Base-by-base conservation (phyloP, 1,140 invertebrate species). In the Adelges cooleyi region DNA sequence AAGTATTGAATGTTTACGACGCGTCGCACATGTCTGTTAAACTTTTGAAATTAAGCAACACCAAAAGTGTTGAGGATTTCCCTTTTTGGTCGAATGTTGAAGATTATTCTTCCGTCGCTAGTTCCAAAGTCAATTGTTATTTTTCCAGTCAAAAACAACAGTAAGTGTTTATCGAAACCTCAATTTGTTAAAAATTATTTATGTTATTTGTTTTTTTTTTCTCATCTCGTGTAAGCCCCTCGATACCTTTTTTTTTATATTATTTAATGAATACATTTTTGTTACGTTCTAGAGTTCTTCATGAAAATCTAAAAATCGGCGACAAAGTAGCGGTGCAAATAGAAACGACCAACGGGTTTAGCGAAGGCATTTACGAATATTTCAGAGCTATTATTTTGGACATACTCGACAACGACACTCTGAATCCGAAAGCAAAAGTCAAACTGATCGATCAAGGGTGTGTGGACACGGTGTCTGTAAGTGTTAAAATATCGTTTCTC, bases 1-100 rank as follows among this genome's bases (percentile, higher is more conserved):
- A 62, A 62, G 22, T 62, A 20, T 62, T 62, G 33, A 25, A 46
- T 10, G 25, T 62, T 13, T 62, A 62, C 33, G 42, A 62, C n/a
- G 56, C 56, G 10, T 48, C 56, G 8, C 56, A 62, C 6, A 29
- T 62, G 27, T 62, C 56, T 22, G 56, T 27, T 3, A 62, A 62
- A 48, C 42, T 62, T 62, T 46, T 62, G 25, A 62, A 48, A 62
- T 3, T 62, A 2, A 48, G 38, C 22, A 15, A 9, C 33, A 44
- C 53, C 17, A 62, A 62, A 29, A 62, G 15, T 46, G 25, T 62
- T 11, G 44, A 62, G 8, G 42, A 62, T 46, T 15, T 13, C 5
- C 0, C 25, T 29, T 13, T 29, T 27, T 62, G 56, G 56, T 48
- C 25, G 23, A 48, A 20, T 48, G 23, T 48, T 17, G 8, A n/a